These are phyloP conservation scores for Heliangelus exortis DNA, from an alignment of 2,797 vertebrate species.

Conservation along the genomic window DNA sequence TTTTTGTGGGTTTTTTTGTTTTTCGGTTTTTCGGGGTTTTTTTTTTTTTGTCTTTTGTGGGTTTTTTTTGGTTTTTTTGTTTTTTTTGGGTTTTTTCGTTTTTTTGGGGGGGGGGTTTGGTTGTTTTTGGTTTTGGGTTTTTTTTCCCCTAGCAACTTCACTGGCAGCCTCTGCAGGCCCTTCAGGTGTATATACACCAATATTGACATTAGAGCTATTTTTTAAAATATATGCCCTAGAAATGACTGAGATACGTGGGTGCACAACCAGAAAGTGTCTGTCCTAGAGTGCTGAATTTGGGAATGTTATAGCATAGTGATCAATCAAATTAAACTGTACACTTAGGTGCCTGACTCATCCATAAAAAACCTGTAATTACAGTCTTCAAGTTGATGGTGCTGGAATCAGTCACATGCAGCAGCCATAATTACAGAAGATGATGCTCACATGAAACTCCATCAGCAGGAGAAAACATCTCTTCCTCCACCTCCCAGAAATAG, in stretches of 20 bases:
- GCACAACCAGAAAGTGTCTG: background rate
- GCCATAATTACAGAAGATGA: background rate
- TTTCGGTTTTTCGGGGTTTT: too few species aligned
- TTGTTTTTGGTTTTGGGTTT: too few species aligned
- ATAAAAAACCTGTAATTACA: conserved; percentile 33
- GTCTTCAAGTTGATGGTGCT: background rate
- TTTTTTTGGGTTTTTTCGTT: too few species aligned
- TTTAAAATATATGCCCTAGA: accelerated
- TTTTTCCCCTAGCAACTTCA: background rate
- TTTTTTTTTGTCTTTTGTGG: too few species aligned
- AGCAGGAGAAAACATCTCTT: background rate
- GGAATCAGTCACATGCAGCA: background rate
- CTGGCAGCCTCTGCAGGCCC: background rate
- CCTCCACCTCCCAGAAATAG: background rate
- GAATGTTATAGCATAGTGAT: background rate
- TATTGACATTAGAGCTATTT: background rate
- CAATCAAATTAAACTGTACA: conserved; percentile 15
- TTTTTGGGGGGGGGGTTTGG: too few species aligned
- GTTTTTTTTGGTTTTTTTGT: too few species aligned
- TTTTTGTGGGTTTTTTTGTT: too few species aligned
- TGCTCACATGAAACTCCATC: background rate
- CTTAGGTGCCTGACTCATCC: conserved; percentile 10
- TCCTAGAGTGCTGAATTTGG: background rate
- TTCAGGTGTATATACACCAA: background rate
- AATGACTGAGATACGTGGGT: background rate